phyloP scores from a whole-genome alignment of 2,113 vertebrate species.

The Hyperoodon ampullatus region DNA sequence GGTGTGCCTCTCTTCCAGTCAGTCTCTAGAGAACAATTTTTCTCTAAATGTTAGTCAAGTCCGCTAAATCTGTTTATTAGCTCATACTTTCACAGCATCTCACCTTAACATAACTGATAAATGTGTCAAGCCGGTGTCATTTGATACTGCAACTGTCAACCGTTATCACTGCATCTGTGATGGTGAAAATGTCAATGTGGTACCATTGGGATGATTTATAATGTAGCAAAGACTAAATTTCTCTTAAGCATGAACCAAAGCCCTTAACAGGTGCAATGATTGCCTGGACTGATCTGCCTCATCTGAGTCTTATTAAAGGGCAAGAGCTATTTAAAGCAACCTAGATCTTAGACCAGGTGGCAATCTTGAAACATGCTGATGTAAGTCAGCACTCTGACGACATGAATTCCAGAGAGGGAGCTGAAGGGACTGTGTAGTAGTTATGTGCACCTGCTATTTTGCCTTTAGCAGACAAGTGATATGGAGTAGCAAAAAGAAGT shows the following conservation, averaged over 20 bases:
- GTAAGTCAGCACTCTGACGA: not conserved
- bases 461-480: not conserved
- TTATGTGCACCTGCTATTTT: not conserved
- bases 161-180: not conserved
- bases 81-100: not conserved
- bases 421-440: not conserved
- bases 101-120: not conserved
- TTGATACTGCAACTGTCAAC: not conserved
- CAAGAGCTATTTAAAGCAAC: not conserved
- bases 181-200: not conserved
- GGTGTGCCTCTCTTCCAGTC: not conserved
- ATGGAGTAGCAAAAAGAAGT: not conserved
- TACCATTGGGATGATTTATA: not conserved
- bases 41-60: not conserved
- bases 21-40: not conserved
- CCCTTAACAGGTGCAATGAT: not conserved
- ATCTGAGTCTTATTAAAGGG: not conserved
- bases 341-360: not conserved
- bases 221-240: not conserved
- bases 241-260: not conserved
- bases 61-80: not conserved
- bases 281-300: not conserved
- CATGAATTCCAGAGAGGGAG: not conserved
- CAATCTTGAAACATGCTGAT: not conserved
- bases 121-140: not conserved